Conservation (phyloP, 2,888 invertebrate species). For the Nymphalis c-album region DNA sequence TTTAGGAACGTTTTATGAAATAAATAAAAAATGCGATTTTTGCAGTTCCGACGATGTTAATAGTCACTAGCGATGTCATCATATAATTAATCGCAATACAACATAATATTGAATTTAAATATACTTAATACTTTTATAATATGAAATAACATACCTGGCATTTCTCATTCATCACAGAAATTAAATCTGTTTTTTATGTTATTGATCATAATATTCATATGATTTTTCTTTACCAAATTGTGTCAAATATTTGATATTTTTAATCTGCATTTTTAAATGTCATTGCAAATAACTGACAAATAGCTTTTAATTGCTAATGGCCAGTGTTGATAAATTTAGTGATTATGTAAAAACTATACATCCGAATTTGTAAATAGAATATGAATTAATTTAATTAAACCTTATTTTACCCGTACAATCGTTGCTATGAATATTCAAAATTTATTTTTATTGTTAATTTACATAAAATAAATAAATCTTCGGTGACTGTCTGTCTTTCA, state of each 20-base stretch:
- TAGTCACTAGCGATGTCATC: too few species aligned
- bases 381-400: not conserved
- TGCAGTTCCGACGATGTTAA: too few species aligned
- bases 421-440: too few species aligned
- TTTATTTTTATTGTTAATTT: too few species aligned
- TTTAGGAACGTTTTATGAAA: too few species aligned
- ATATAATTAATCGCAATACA: too few species aligned
- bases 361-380: slow-evolving; percentile 1
- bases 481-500: too few species aligned
- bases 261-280: slow-evolving; percentile 44
- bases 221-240: slow-evolving; percentile 54
- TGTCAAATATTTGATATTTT: slow-evolving; percentile 55
- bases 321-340: slow-evolving; percentile 19
- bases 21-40: too few species aligned
- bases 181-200: slow-evolving; percentile 46
- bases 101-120: too few species aligned
- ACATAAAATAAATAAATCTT: too few species aligned
- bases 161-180: slow-evolving; percentile 61
- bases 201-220: slow-evolving; percentile 49
- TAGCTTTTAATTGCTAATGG: slow-evolving; percentile 18
- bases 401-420: not conserved
- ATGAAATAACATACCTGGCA: slow-evolving; percentile 57
- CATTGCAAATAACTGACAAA: slow-evolving; percentile 41
- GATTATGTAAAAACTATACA: not conserved
- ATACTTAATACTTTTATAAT: not conserved